Conservation (phyloP, 53 echinoderm and acorn worm species). For the Arbacia lixula region DNA sequence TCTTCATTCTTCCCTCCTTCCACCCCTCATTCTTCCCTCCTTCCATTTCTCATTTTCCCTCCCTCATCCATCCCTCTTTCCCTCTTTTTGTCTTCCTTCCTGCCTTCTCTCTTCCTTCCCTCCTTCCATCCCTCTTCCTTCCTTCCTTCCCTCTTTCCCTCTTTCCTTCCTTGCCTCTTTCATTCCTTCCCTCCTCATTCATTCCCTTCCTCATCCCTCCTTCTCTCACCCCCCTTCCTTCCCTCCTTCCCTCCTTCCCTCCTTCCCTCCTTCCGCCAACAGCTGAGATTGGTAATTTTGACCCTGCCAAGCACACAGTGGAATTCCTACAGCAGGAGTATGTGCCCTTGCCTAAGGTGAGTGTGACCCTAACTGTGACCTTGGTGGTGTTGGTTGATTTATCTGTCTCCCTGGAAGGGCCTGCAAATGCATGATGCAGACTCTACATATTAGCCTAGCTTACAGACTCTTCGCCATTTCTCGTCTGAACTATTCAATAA, state of each 20-base stretch:
- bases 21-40: background rate
- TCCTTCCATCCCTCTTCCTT: background rate
- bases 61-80: background rate
- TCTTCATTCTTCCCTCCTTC: background rate
- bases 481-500: too few relatives aligned
- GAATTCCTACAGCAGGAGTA: conserved; percentile 78
- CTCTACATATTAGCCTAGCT: too few relatives aligned
- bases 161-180: background rate
- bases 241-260: background rate
- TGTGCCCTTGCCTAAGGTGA: conserved; percentile 95
- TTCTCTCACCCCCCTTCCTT: too few relatives aligned
- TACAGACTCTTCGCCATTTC: too few relatives aligned
- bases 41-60: background rate
- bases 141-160: background rate
- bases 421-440: too few relatives aligned
- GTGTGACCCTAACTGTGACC: conserved; percentile 46
- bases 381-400: conserved; percentile 43
- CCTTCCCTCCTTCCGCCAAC: conserved; percentile 12
- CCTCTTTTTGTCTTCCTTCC: conserved; percentile 3
- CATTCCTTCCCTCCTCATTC: background rate
- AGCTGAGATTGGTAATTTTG: conserved; percentile 97
- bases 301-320: conserved; percentile 76
- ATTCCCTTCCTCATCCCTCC: background rate
- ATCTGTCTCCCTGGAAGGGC: conserved; percentile 28
- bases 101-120: background rate